Evolutionary conservation across 2,113 vertebrate genomes (phyloP).

Genomic region (Etheostoma cragini): DNA sequence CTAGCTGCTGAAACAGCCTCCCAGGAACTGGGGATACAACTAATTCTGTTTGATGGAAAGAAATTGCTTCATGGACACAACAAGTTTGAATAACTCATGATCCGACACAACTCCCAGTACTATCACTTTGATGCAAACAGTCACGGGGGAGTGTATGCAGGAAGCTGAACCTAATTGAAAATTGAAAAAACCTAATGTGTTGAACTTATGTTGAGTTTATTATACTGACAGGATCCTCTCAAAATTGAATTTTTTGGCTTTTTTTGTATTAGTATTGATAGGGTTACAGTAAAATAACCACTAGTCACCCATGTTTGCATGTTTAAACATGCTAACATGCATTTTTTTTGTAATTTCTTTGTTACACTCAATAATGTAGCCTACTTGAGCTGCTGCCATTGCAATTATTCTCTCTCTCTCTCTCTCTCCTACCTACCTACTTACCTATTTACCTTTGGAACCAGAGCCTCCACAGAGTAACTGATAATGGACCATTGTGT

Average conservation of each 20-base stretch:
- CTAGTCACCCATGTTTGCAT: background rate
- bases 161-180: conserved; percentile 16
- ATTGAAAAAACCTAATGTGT: background rate
- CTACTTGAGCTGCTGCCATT: background rate
- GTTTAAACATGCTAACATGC: background rate
- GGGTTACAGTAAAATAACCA: background rate
- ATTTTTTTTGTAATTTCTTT: background rate
- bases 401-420: background rate
- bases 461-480: conserved; percentile 52
- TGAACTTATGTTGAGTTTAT: background rate
- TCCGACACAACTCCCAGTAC: conserved; percentile 44
- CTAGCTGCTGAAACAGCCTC: conserved; percentile 63
- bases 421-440: background rate
- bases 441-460: conserved; percentile 10
- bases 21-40: conserved; percentile 37
- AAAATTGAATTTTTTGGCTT: background rate
- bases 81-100: conserved; percentile 74
- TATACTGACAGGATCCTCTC: background rate
- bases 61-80: conserved; percentile 68
- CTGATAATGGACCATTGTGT: conserved; percentile 65
- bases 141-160: background rate
- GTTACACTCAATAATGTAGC: background rate
- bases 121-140: conserved; percentile 55
- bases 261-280: background rate
- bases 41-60: conserved; percentile 66